Conservation (phyloP, 2,113 vertebrate genomes). For the Isurus oxyrinchus region DNA sequence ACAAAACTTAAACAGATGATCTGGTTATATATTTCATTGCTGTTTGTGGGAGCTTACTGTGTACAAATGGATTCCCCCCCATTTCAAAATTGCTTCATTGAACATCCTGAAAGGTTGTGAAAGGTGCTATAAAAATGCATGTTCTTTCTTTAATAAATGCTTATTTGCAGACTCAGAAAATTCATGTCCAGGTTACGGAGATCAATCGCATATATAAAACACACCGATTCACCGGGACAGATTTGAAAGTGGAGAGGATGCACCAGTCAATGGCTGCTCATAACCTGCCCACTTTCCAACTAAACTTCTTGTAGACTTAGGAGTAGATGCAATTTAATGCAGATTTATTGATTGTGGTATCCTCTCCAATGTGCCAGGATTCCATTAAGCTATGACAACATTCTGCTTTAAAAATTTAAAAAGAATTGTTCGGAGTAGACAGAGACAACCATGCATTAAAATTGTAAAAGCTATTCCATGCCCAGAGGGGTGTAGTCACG, state of each 20-base stretch:
- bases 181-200: neutral
- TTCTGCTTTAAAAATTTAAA: neutral
- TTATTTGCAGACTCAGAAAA: neutral
- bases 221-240: neutral
- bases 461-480: neutral
- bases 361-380: neutral
- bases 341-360: neutral
- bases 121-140: neutral
- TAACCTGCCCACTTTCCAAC: neutral
- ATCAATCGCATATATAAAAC: neutral
- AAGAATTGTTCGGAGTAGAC: neutral
- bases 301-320: neutral
- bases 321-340: neutral
- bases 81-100: neutral
- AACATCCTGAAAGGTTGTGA: neutral
- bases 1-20: neutral
- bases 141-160: neutral
- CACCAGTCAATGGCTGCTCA: neutral
- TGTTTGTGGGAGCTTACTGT: neutral
- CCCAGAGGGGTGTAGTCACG: neutral
- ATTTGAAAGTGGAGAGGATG: neutral
- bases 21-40: neutral
- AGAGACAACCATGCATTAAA: neutral
- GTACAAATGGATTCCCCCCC: neutral
- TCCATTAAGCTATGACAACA: neutral